Percentiles rank a stretch among this genome's conserved stretches.
Evolutionary conservation across 2,888 invertebrate species (phyloP).

Genomic region (Nemotelus nigrinus): DNA sequence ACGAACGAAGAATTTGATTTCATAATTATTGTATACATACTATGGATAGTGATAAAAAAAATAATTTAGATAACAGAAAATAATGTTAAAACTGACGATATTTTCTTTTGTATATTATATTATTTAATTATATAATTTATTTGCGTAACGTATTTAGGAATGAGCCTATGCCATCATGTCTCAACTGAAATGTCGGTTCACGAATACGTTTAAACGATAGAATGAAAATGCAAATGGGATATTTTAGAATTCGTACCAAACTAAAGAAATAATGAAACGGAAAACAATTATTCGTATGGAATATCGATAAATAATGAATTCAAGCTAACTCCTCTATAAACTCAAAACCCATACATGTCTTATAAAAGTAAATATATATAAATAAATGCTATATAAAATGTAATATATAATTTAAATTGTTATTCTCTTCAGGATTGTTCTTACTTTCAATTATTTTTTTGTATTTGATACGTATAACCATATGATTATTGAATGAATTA

Average conservation of each 20-base stretch:
- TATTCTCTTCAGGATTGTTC: slow-evolving; percentile 41
- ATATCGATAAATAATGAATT: slow-evolving; percentile 1
- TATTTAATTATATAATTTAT: slow-evolving; percentile 33
- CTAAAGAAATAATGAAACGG: slow-evolving; percentile 15
- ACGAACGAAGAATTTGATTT: too few species aligned
- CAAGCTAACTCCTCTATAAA: slow-evolving; percentile 8
- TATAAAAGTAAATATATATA: slow-evolving; percentile 27
- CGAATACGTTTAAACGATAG: slow-evolving; percentile 9
- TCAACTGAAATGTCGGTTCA: slow-evolving; percentile 29
- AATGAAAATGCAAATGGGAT: slow-evolving; percentile 4
- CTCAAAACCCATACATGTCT: slow-evolving; percentile 12
- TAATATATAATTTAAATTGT: slow-evolving; percentile 42
- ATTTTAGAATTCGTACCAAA: slow-evolving; percentile 30
- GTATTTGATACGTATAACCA: slow-evolving; percentile 15
- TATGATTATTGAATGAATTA: slow-evolving; percentile 20
- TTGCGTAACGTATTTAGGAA: slow-evolving; percentile 19
- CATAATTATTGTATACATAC: neutral
- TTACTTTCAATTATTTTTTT: slow-evolving; percentile 35
- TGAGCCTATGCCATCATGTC: slow-evolving; percentile 18
- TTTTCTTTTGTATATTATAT: slow-evolving; percentile 40
- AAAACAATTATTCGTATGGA: neutral
- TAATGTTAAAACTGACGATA: slow-evolving; percentile 14
- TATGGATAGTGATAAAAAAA: slow-evolving; percentile 29
- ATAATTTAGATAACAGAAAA: slow-evolving; percentile 35
- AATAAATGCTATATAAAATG: slow-evolving; percentile 28